Base-by-base conservation (phyloP, 2,888 invertebrate genomes). In the Argyresthia goedartella region DNA sequence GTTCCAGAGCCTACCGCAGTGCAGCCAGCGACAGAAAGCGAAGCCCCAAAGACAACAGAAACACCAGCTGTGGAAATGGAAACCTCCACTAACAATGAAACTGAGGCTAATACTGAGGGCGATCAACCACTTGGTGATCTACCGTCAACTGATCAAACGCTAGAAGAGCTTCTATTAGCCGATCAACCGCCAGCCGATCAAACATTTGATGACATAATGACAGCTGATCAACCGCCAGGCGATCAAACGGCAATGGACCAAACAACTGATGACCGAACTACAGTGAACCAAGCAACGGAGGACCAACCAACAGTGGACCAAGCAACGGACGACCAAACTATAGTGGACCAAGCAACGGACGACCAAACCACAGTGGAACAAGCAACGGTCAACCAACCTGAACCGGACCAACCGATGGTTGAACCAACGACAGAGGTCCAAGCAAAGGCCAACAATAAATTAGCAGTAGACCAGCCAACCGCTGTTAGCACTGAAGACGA, bases 401-500 rank as follows among this genome's bases (percentile, higher is more conserved):
- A n/a, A n/a, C n/a, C 25, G 2, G 25, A 25, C 3, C 25, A 2
- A 25, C 6, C 25, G 25, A 25, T 6, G 6, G 25, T 25, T 25
- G 25, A 25, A 2, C 25, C 2, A 25, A 4, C 25, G 6, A 6
- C 25, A 25, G 25, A 4, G 25, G 25, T 4, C 25, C 25, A 25
- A 25, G 25, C 25, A 25, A 25, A 25, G 25, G 6, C 25, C 6
- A 6, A 25, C 25, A 25, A 25, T 6, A 25, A 25, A 25, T 25
- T 6, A 6, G 25, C 25, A 4, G 25, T 25, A 25, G 25, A 25
- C 25, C 25, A 25, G 25, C 25, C 25, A 25, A 25, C 25, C 25
- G 25, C 25, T 25, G 25, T 6, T 1, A 52, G 53, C 0, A 66
- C 64, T n/a, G 71, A 69, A 49, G 71, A 71, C 54, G 73, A 74